A percentile compares a stretch with the other conserved stretches of the same genome.
Evolutionary conservation across 2,113 vertebrate genomes (phyloP).

Genomic region (Pseudorhombus dupliciocellatus): DNA sequence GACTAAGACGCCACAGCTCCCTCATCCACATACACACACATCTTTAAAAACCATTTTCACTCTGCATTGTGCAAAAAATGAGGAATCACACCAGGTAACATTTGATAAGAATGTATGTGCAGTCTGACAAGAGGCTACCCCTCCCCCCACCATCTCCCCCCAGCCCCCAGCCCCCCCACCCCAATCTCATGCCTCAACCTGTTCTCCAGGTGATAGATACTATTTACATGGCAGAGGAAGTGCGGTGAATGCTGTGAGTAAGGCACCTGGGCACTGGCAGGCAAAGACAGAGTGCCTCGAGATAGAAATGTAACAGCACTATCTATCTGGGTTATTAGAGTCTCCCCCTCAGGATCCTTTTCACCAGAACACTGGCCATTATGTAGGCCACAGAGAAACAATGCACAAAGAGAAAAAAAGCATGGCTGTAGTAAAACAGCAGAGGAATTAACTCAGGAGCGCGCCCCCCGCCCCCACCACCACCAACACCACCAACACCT

Average conservation of each 20-base stretch:
- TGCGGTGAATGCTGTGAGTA: slow-evolving; percentile 79
- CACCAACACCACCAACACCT: slow-evolving; percentile 18
- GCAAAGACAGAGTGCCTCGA: slow-evolving; percentile 82
- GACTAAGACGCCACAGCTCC: not conserved
- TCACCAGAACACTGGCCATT: slow-evolving; percentile 78
- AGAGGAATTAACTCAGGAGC: slow-evolving; percentile 70
- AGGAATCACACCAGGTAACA: slow-evolving; percentile 35
- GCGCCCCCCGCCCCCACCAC: slow-evolving; percentile 19
- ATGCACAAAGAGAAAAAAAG: slow-evolving; percentile 44
- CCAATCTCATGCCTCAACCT: slow-evolving; percentile 31
- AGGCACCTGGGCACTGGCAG: slow-evolving; percentile 81
- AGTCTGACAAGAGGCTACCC: slow-evolving; percentile 53
- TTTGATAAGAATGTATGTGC: slow-evolving; percentile 48
- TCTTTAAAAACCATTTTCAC: slow-evolving; percentile 20
- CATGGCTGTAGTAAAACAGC: slow-evolving; percentile 45
- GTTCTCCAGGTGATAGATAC: slow-evolving; percentile 80
- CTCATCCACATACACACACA: not conserved
- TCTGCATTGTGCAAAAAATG: slow-evolving; percentile 32
- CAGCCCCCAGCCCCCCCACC: not conserved
- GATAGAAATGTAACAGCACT: slow-evolving; percentile 85
- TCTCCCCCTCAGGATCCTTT: slow-evolving; percentile 79
- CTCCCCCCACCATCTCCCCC: not conserved
- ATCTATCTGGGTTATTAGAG: slow-evolving; percentile 88
- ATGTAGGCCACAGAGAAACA: slow-evolving; percentile 85
- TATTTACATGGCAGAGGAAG: slow-evolving; percentile 84